Base-by-base conservation (phyloP, 2,888 invertebrate species). In the Caenorhabditis plicata region DNA sequence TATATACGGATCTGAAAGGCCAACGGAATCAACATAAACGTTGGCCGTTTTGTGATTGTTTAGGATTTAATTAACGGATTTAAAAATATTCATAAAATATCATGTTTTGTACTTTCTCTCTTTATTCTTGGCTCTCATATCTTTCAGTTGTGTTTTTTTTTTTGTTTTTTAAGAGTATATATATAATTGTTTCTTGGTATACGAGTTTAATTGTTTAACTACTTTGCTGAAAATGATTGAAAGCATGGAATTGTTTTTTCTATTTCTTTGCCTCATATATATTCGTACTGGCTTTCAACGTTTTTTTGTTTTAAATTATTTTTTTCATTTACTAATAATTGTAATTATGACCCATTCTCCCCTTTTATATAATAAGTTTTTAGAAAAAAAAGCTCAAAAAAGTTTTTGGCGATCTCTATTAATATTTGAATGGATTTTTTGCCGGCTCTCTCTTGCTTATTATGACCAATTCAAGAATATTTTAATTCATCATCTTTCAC, bases 1-100 rank as follows among this genome's bases (percentile, higher is more conserved):
- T 29, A 35, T 45, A 22, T 66, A 48, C 36, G 69, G 64, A 35
- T 51, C 48, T 22, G 41, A 52, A 33, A 49, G 61, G 3, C 55
- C 61, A 2, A 46, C 35, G 3, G 44, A 48, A 23, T 55, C 22
- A 48, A 29, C 13, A 4, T 15, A 17, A 31, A 20, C 23, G 31
- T 20, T 22, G 3, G 25, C 40, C n/a, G 19, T 1, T 11, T 20
- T 25, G 19, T 5, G n/a, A n/a, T n/a, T n/a, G n/a, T n/a, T n/a
- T n/a, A n/a, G n/a, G n/a, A n/a, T n/a, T n/a, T n/a, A n/a, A n/a
- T n/a, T n/a, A n/a, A n/a, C n/a, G n/a, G n/a, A n/a, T n/a, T n/a
- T n/a, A n/a, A n/a, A n/a, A n/a, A n/a, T n/a, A n/a, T n/a, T n/a
- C n/a, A n/a, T n/a, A n/a, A n/a, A n/a, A n/a, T n/a, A n/a, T n/a